Conservation (phyloP, 2,888 invertebrate species). For the Sycophila texana region DNA sequence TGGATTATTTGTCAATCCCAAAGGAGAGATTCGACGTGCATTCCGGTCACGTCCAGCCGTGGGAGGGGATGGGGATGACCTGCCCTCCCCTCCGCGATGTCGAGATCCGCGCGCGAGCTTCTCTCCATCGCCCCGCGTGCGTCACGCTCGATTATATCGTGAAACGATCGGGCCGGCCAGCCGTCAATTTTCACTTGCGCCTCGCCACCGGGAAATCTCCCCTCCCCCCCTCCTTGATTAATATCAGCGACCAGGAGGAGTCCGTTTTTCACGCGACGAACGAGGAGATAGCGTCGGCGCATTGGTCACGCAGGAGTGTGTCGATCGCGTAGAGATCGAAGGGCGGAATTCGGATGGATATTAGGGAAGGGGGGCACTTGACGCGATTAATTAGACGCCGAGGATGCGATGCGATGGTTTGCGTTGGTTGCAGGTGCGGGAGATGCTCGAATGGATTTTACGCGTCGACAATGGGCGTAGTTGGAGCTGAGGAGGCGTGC, state of each 20-base stretch:
- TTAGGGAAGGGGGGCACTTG: constrained; percentile 27
- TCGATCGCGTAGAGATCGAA: neutral
- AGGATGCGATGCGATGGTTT: neutral
- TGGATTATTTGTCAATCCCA: too few relatives aligned
- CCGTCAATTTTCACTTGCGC: constrained; percentile 51
- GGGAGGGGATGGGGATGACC: too few relatives aligned
- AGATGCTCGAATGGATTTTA: constrained; percentile 18
- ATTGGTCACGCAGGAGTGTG: constrained; percentile 16
- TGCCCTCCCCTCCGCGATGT: too few relatives aligned
- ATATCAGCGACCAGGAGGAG: constrained; percentile 4
- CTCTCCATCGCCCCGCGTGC: neutral
- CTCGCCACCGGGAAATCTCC: neutral
- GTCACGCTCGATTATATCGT: constrained; percentile 52
- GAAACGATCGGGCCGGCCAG: constrained; percentile 36
- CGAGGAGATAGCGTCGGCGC: neutral
- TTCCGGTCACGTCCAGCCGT: too few relatives aligned
- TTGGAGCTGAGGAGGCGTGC: neutral
- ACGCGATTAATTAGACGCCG: constrained; percentile 36
- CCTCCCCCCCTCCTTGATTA: constrained; percentile 32
- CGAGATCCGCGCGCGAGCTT: too few relatives aligned
- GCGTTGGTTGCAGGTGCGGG: constrained; percentile 23
- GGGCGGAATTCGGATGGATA: neutral
- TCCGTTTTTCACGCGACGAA: constrained; percentile 12
- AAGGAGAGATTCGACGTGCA: too few relatives aligned
- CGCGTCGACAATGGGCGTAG: neutral